phyloP scores from a whole-genome alignment of 2,888 invertebrate species.

The Drosophila meridiana region DNA sequence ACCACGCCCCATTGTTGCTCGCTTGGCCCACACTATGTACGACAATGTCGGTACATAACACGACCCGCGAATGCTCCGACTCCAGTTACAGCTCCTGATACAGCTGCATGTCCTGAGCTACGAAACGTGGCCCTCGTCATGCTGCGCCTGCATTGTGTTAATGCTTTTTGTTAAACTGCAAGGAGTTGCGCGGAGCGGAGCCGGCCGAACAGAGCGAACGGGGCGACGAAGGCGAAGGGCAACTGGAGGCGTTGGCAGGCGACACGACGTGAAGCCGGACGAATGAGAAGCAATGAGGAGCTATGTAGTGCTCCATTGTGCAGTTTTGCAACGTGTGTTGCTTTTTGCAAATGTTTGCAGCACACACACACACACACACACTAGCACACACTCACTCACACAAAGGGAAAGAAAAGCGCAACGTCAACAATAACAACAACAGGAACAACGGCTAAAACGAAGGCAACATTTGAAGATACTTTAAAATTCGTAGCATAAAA shows the following conservation, averaged over 20 bases:
- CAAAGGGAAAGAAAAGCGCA: constrained; percentile 37
- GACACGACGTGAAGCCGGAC: constrained; percentile 39
- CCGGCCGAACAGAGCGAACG: neutral
- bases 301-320: constrained; percentile 63
- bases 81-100: constrained; percentile 22
- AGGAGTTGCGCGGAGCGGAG: constrained; percentile 39
- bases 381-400: constrained; percentile 44
- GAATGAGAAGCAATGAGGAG: constrained; percentile 49
- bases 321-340: constrained; percentile 78
- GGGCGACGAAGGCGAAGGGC: neutral
- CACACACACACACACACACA: constrained; percentile 46
- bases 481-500: constrained; percentile 73
- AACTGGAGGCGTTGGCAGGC: constrained; percentile 10
- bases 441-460: constrained; percentile 31
- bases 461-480: constrained; percentile 66
- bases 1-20: neutral
- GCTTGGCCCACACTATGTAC: constrained; percentile 53
- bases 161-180: constrained; percentile 80
- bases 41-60: constrained; percentile 79
- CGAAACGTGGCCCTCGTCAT: constrained; percentile 69
- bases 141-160: constrained; percentile 81
- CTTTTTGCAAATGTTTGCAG: constrained; percentile 74
- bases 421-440: constrained; percentile 38
- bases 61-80: constrained; percentile 67
- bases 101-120: constrained; percentile 34